Base-by-base conservation (phyloP, 2,113 vertebrate genomes). In the Crypturellus undulatus region DNA sequence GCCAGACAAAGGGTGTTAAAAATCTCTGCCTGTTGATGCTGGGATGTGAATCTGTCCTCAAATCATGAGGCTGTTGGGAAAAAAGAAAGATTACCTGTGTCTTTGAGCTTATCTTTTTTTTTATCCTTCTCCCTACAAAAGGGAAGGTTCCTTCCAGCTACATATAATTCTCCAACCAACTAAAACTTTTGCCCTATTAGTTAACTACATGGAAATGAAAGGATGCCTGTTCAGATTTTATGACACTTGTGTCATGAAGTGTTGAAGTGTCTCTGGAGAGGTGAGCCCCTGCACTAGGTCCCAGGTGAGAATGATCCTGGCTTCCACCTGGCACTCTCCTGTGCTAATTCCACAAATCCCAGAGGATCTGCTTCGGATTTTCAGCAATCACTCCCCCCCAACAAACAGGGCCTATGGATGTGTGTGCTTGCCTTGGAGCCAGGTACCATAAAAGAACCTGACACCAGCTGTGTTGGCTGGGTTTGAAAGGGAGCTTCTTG, bases 241-340 rank as follows among this genome's bases (percentile, higher is more conserved):
- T 58, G 52, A 54, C 47, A 81, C 24, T n/a, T 86, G 13, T 59
- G 73, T 67, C 54, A 19, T 0, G 0, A 36, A 42, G 6, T 12
- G 56, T 8, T 71, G 12, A 72, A 26, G 0, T 10, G 2, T 12
- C 52, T 72, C 26, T 69, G 20, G 32, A 58, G 22, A 45, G 1
- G 3, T 36, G 38, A 84, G 8, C 42, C 6, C 8, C 15, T 68
- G 7, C 28, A 34, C 9, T 63, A 1, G 73, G 14, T 72, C n/a
- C 70, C 56, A 68, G 36, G 21, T 81, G 10, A 8, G 11, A 77
- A 67, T 0, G 2, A 4, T 19, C 2, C 0, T 19, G 49, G 6
- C 8, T 11, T 25, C 28, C 36, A 28, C 18, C 26, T 79, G 63
- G 24, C 64, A 67, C 9, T 12, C 2, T 4, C 3, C 17, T 68